Conservation (phyloP, 2,797 vertebrate genomes). For the Diceros bicornis region DNA sequence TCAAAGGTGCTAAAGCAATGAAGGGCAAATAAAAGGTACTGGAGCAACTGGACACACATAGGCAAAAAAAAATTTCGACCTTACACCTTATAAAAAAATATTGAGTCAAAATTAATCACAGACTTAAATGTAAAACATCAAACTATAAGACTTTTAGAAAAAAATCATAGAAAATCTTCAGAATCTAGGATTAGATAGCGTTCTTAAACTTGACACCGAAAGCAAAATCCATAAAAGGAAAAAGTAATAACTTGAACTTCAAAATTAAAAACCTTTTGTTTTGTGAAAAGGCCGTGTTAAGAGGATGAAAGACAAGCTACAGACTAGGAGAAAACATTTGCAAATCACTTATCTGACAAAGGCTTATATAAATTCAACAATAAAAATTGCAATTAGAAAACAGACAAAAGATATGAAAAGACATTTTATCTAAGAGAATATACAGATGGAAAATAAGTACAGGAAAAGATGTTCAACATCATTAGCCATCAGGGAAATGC, state of each 20-base stretch:
- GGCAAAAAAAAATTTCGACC: no score
- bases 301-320: background rate
- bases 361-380: background rate
- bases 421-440: background rate
- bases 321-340: background rate
- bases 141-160: background rate
- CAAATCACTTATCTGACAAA: background rate
- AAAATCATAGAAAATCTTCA: background rate
- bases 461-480: background rate
- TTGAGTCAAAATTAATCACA: background rate
- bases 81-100: background rate
- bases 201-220: background rate
- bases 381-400: background rate
- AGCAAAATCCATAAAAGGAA: background rate
- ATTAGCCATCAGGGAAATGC: background rate
- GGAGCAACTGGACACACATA: background rate
- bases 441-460: background rate
- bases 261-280: background rate
- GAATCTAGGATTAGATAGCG: background rate
- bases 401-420: background rate
- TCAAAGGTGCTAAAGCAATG: background rate
- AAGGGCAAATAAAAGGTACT: background rate
- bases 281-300: background rate
- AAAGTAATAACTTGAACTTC: background rate
- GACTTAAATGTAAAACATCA: constrained; percentile 32